Percentiles rank a stretch among this genome's conserved stretches.
Evolutionary conservation across 2,113 vertebrate genomes (phyloP).

Genomic region (Charina bottae): DNA sequence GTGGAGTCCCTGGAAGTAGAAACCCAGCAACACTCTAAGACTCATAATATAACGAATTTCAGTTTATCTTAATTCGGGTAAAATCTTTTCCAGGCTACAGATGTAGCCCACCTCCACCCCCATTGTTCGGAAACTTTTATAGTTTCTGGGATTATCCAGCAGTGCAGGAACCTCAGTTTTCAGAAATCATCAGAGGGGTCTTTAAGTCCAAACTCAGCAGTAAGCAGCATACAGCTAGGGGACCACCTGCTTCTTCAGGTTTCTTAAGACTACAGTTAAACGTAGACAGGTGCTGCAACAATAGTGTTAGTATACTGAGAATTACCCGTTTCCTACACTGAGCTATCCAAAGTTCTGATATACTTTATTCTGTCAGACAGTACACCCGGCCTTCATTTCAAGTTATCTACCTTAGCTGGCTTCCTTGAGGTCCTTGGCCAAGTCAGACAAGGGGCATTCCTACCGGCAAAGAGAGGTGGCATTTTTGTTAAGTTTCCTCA

Average conservation of each 20-base stretch:
- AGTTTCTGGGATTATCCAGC: not conserved
- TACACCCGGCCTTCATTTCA: not conserved
- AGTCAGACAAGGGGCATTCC: not conserved
- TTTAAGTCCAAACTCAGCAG: not conserved
- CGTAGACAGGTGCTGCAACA: not conserved
- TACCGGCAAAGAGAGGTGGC: not conserved
- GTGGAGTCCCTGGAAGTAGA: not conserved
- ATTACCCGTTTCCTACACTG: not conserved
- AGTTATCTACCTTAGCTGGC: not conserved
- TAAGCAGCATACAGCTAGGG: not conserved
- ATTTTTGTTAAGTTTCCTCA: not conserved
- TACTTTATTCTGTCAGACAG: not conserved
- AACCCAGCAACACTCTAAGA: not conserved
- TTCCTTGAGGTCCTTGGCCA: not conserved
- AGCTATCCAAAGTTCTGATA: not conserved
- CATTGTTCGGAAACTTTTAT: not conserved
- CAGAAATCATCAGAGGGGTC: not conserved
- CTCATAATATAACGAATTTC: not conserved
- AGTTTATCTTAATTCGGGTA: not conserved
- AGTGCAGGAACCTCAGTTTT: not conserved
- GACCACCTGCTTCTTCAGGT: not conserved
- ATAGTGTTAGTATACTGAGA: not conserved
- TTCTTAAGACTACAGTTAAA: not conserved
- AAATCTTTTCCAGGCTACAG: not conserved
- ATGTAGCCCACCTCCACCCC: not conserved